Evolutionary conservation across 2,113 vertebrate genomes (phyloP), one percentile per base, ranked within the genome.

Genomic region (Erinaceus europaeus): DNA sequence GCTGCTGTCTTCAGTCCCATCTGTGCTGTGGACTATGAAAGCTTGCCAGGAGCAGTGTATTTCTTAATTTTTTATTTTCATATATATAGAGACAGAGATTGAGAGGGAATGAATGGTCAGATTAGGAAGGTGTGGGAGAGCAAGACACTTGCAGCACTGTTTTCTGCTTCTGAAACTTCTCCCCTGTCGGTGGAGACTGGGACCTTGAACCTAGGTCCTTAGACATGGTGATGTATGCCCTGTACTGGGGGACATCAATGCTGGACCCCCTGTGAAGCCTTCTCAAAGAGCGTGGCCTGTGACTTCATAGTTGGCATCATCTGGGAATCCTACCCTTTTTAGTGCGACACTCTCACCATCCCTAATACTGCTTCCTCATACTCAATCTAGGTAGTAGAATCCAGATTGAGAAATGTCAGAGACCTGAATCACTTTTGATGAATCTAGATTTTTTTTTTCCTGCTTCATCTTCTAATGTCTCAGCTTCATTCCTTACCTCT

Each of bases 391-490:
- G 21, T 53, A 61, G n/a, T 74, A 40, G 59, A 87, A 65, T 25
- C 36, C 32, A 76, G 10, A 62, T 74, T 80, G 32, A 88, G 89
- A 86, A 57, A 74, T 53, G 84, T 92, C 55, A 71, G 67, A 90
- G 53, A 93, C 34, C 65, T 82, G 68, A 90, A 75, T 90, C 55
- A 89, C 32, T 74, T 48, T 79, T 88, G n/a, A 72, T 94, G 77
- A n/a, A 78, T 84, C 52, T 20, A 18, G 67, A 68, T 80, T 80
- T 91, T 84, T 74, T 5, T 59, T n/a, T 59, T 59, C 27, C 61
- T 81, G 27, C 87, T 93, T 91, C 36, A 77, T 77, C 38, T 93
- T 86, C 69, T 20, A 52, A 20, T 71, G 40, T 79, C 57, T 84
- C 27, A 77, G 76, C 88, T 55, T 32, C 9, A 76, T 79, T 29